Evolutionary conservation across 2,797 vertebrate genomes (phyloP), one percentile per base, ranked within the genome.

Genomic region (Denticeps clupeoides): DNA sequence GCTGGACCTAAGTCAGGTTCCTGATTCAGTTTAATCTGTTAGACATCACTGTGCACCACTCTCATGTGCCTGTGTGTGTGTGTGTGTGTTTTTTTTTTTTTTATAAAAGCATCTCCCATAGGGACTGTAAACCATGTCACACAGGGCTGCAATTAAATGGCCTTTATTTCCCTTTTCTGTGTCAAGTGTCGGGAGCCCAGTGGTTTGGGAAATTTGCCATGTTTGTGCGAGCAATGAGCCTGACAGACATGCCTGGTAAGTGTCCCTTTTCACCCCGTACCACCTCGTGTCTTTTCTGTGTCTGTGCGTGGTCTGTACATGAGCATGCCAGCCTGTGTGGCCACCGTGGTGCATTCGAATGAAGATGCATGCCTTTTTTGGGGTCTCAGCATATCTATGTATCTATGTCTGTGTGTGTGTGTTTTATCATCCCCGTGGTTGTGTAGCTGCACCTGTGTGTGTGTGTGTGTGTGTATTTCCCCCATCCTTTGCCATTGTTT

Each of bases 241-340:
- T 71, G 64, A 52, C 60, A 45, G 66, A 67, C 52, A 61, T 68
- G 62, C 47, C 64, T 55, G 71, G 71, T 71, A 71, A 73, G 68
- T 71, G 42, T 45, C 43, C 27, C 11, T 49, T 38, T 25, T 15
- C 49, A 29, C 40, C 31, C 42, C 53, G 27, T 44, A 28, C 3
- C 44, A 8, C 32, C 7, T 27, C 11, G n/a, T 5, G 19, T 10
- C 8, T 4, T 40, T 15, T 23, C 7, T 23, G n/a, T 42, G 41
- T 37, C 33, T 15, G 5, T 25, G 13, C 22, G 15, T 41, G 31
- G n/a, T 31, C 4, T 41, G 8, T 15, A 9, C 24, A 41, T 26
- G 11, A 5, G 5, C 3, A 2, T 11, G n/a, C 23, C n/a, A 25
- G 13, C 21, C 7, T 13, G 15, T 21, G 6, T 21, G 4, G n/a